phyloP scores from a whole-genome alignment of 2,797 vertebrate species.

The Nannoperca obscura region DNA sequence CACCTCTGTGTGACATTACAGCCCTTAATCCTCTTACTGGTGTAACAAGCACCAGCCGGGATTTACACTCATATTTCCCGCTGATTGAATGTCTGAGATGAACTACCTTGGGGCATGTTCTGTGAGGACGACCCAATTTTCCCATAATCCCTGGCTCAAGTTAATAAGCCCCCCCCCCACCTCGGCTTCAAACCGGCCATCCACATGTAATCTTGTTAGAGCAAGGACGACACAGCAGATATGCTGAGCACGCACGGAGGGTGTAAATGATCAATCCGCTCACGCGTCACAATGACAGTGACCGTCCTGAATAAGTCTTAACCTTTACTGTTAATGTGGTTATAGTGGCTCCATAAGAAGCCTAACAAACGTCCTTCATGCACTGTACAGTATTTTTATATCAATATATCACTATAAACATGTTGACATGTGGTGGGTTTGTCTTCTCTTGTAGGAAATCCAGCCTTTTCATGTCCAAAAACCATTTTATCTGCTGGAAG shows the following conservation, averaged over 20 bases:
- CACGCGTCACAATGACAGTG: background rate
- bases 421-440: background rate
- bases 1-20: conserved; percentile 64
- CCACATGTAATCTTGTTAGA: conserved; percentile 82
- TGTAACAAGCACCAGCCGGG: conserved; percentile 41
- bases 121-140: conserved; percentile 80
- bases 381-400: background rate
- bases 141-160: conserved; percentile 80
- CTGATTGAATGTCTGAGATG: conserved; percentile 43
- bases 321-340: background rate
- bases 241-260: conserved; percentile 74
- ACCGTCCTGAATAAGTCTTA: conserved; percentile 1
- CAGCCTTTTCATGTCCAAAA: background rate
- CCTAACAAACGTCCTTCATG: background rate
- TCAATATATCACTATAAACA: background rate
- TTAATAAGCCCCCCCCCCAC: conserved; percentile 73
- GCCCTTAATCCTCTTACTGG: conserved; percentile 70
- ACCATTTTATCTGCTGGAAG: background rate
- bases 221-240: conserved; percentile 68
- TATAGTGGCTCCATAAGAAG: background rate
- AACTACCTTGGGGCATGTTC: conserved; percentile 23
- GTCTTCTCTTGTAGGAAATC: background rate
- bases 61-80: conserved; percentile 59
- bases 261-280: conserved; percentile 68
- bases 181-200: conserved; percentile 39